Evolutionary conservation across 2,113 vertebrate species (phyloP), one percentile per base, ranked within the genome.

Genomic region (Sander lucioperca): DNA sequence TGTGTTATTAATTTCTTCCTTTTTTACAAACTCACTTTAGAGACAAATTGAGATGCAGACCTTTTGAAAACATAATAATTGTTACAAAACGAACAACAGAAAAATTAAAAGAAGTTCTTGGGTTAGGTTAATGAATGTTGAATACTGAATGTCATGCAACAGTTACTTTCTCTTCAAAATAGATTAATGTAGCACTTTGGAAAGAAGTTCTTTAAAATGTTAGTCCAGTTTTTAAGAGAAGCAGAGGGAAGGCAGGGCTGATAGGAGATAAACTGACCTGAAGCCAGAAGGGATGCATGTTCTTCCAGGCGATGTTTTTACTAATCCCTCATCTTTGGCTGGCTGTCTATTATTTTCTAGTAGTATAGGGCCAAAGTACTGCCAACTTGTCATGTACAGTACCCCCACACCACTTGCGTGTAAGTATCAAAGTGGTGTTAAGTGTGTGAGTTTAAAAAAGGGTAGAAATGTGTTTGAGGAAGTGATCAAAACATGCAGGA

Each of bases 371-470:
- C 33, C 13, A 33, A 15, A 30, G 16, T 36, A 27, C 27, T 14
- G 54, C 6, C 25, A 62, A 6, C 12, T 3, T 53, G 45, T 33
- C 6, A 33, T 45, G 43, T 48, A n/a, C 16, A 48, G 61, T 63
- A 3, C n/a, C 36, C 27, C 33, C 19, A 3, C 21, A 43, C 13
- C 7, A 23, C 19, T 30, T 23, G 48, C 39, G 59, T 45, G 51
- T 27, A 56, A n/a, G 54, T 74, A 59, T 27, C 59, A 65, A 48
- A 56, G 27, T 36, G 2, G 5, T 56, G 23, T 59, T 1, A 50
- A 12, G 33, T 56, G 64, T 75, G 54, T 65, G 45, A 67, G 43
- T 68, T 62, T n/a, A 68, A 76, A 54, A 65, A 61, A 79, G n/a
- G 1, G 7, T 63, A 62, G 11, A 53, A 58, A 77, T 1, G 50